Percentiles rank a stretch among this genome's conserved stretches.
Conservation (phyloP, 2,888 invertebrate genomes). For the Drosophila mercatorum region DNA sequence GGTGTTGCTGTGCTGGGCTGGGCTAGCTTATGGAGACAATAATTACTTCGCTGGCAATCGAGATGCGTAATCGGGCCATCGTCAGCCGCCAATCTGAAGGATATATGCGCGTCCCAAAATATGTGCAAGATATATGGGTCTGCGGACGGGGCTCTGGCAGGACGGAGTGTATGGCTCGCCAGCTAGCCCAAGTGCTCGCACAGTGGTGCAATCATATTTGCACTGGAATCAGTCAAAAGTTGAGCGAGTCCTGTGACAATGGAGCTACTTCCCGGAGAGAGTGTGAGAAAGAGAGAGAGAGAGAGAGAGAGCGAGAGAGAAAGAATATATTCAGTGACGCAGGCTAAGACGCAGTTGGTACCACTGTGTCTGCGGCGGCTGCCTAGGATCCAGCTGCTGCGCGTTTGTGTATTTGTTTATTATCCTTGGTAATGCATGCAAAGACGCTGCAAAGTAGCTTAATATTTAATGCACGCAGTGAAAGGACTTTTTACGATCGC, state of each 20-base stretch:
- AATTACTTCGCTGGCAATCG: slow-evolving; percentile 1
- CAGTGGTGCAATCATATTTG: slow-evolving; percentile 26
- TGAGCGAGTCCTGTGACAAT: too few relatives aligned
- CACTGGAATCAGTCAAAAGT: not conserved
- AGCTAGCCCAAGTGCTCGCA: slow-evolving; percentile 3
- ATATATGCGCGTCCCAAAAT: not conserved
- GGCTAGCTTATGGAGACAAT: not conserved
- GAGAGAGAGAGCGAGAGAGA: too few relatives aligned
- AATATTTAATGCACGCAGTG: slow-evolving; percentile 82
- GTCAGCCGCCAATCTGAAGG: not conserved
- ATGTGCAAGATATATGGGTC: slow-evolving; percentile 2
- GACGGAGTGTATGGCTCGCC: not conserved
- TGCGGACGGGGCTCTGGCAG: not conserved
- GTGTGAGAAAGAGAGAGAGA: too few relatives aligned
- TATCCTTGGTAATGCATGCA: slow-evolving; percentile 78
- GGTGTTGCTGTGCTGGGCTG: not conserved
- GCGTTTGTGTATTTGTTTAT: slow-evolving; percentile 67
- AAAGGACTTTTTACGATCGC: slow-evolving; percentile 82
- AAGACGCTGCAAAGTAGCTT: slow-evolving; percentile 82
- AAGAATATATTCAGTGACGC: too few relatives aligned
- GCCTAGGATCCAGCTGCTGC: slow-evolving; percentile 25
- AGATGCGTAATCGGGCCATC: not conserved
- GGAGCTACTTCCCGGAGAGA: too few relatives aligned
- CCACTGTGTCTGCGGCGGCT: slow-evolving; percentile 36
- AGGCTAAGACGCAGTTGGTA: not conserved